phyloP scores from a whole-genome alignment of 2,113 vertebrate genomes.

The Sylvietta virens region DNA sequence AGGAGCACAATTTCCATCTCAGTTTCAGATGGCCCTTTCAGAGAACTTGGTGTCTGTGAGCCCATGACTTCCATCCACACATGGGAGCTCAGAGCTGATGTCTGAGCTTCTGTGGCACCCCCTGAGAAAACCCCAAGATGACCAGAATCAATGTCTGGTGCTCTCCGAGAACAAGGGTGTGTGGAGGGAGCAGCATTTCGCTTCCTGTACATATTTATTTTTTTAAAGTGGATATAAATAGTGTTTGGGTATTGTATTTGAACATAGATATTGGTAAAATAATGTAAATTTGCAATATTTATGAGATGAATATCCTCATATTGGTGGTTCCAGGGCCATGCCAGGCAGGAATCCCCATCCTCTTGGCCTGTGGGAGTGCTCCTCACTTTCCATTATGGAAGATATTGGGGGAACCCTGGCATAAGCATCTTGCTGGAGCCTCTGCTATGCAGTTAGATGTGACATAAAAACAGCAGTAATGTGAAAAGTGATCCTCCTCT shows the following conservation, averaged over 20 bases:
- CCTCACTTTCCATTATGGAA: not conserved
- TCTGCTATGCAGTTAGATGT: not conserved
- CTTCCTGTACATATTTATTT: not conserved
- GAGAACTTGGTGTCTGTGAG: not conserved
- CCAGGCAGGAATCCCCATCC: not conserved
- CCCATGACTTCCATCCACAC: fast-evolving
- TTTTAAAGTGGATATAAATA: not conserved
- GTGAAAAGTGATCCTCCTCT: not conserved
- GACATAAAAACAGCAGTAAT: not conserved
- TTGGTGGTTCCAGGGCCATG: not conserved
- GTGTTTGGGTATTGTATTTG: not conserved
- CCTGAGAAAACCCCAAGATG: not conserved
- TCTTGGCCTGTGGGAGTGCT: not conserved
- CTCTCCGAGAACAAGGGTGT: not conserved
- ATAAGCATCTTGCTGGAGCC: not conserved
- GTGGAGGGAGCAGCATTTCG: fast-evolving
- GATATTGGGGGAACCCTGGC: fast-evolving
- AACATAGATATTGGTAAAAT: not conserved
- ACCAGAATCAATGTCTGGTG: not conserved
- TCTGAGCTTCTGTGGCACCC: not conserved
- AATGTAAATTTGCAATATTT: not conserved
- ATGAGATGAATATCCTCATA: not conserved
- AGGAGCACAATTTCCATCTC: not conserved
- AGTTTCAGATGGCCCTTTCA: not conserved
- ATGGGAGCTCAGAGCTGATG: not conserved